A percentile compares a stretch with the other conserved stretches of the same genome.
phyloP scores from a whole-genome alignment of 2,113 vertebrate species.

The Polypterus senegalus region DNA sequence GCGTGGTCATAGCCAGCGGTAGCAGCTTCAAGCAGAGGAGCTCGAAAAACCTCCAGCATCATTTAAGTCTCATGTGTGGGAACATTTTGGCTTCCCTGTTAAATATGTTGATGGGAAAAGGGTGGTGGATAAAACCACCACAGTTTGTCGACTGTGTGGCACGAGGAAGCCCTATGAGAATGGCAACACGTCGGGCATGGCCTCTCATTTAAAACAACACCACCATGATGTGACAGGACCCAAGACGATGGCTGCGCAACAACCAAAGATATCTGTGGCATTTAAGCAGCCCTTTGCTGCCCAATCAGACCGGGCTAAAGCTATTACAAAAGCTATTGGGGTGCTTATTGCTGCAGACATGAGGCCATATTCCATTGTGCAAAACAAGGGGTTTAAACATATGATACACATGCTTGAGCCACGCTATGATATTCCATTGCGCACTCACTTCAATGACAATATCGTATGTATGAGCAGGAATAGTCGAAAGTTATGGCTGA shows the following conservation, averaged over 20 bases:
- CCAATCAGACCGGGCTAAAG: slow-evolving; percentile 4
- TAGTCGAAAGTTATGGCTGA: background rate
- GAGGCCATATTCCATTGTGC: slow-evolving; percentile 14
- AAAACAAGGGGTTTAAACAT: slow-evolving; percentile 19
- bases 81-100: slow-evolving; percentile 12
- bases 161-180: slow-evolving; percentile 1
- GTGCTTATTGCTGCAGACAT: slow-evolving; percentile 16
- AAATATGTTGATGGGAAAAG: slow-evolving; percentile 11
- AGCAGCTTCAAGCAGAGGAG: slow-evolving; percentile 2
- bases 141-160: background rate
- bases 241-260: background rate
- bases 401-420: slow-evolving; percentile 13
- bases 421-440: slow-evolving; percentile 9
- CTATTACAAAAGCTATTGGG: slow-evolving; percentile 11
- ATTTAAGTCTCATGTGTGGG: slow-evolving; percentile 9
- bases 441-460: slow-evolving; percentile 14
- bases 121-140: slow-evolving; percentile 1
- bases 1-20: background rate
- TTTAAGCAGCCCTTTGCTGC: slow-evolving; percentile 13
- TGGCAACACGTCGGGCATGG: slow-evolving; percentile 10
- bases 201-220: slow-evolving; percentile 9
- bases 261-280: slow-evolving; percentile 5
- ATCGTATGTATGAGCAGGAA: slow-evolving; percentile 7
- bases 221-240: slow-evolving; percentile 4
- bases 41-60: slow-evolving; percentile 9